Percentiles rank a stretch among this genome's conserved stretches.
Evolutionary conservation across 2,888 invertebrate species (phyloP).

Genomic region (Mythimna ferrago): DNA sequence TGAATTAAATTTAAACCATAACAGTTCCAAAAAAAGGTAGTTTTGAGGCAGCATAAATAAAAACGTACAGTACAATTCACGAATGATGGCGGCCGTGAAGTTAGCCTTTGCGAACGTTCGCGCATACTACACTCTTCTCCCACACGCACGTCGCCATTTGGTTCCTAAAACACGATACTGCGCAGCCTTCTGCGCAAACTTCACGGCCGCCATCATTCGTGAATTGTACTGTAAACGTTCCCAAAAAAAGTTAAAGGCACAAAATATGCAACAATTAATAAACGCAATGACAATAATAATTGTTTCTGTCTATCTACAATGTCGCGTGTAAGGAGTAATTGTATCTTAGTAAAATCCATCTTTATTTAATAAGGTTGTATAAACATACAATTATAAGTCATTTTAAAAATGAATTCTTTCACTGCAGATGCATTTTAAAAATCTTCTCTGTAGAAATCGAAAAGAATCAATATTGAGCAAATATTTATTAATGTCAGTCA

Average conservation of each 20-base stretch:
- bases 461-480: too few species aligned
- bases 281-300: background rate
- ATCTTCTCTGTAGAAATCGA: background rate
- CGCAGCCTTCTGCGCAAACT: too few species aligned
- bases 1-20: background rate
- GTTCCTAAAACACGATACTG: too few species aligned
- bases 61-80: background rate
- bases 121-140: too few species aligned
- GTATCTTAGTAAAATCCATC: background rate
- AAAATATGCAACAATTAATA: background rate
- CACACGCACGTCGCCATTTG: too few species aligned
- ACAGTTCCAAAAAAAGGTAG: background rate
- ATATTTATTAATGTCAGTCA: background rate
- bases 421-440: too few species aligned
- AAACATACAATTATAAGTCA: background rate
- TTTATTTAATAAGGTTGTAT: background rate
- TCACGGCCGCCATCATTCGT: too few species aligned
- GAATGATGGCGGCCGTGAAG: too few species aligned
- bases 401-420: background rate
- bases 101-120: too few species aligned
- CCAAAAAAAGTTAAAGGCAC: too few species aligned
- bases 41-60: background rate
- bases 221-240: background rate
- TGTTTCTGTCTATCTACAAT: background rate
- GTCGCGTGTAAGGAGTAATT: constrained; percentile 4